A percentile compares a stretch with the other conserved stretches of the same genome.
These are phyloP conservation scores for Pseudomyrmex sp. DNA, from an alignment of 1,140 invertebrate genomes.

Conservation along the genomic window DNA sequence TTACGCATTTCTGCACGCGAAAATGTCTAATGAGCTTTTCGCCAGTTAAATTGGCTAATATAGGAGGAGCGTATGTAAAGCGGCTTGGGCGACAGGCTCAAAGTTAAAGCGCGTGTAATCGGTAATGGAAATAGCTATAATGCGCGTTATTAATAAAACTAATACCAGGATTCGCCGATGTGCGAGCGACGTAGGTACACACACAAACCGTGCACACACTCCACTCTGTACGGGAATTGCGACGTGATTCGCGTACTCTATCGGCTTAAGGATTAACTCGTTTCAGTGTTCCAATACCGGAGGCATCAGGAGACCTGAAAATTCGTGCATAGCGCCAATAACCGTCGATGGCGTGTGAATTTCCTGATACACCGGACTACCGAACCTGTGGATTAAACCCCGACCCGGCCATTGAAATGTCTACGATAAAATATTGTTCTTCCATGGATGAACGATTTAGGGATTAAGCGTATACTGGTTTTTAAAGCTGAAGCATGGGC, in stretches of 20 bases:
- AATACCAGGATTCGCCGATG: constrained; percentile 37
- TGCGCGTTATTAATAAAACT: constrained; percentile 58
- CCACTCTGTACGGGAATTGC: constrained; percentile 27
- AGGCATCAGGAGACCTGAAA: constrained; percentile 49
- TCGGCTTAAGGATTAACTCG: constrained; percentile 59
- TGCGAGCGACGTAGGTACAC: constrained; percentile 7
- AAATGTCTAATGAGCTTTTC: constrained; percentile 27
- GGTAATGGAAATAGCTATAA: constrained; percentile 60
- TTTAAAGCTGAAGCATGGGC: not conserved
- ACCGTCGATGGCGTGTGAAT: constrained; percentile 49
- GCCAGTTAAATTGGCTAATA: constrained; percentile 28
- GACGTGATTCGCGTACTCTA: constrained; percentile 53
- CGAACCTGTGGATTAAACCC: constrained; percentile 35
- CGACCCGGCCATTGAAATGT: constrained; percentile 30
- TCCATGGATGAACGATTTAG: constrained; percentile 27
- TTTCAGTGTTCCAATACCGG: constrained; percentile 39
- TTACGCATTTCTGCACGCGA: not conserved
- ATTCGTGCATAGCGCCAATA: constrained; percentile 46
- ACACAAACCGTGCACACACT: constrained; percentile 7
- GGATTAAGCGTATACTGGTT: not conserved
- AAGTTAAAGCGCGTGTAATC: constrained; percentile 58
- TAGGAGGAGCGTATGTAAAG: constrained; percentile 32
- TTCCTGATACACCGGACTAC: constrained; percentile 45
- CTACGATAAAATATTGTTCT: constrained; percentile 49
- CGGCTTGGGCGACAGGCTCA: constrained; percentile 27